These are phyloP conservation scores for Xestia sexstrigata DNA, from an alignment of 2,888 invertebrate genomes.

Conservation along the genomic window DNA sequence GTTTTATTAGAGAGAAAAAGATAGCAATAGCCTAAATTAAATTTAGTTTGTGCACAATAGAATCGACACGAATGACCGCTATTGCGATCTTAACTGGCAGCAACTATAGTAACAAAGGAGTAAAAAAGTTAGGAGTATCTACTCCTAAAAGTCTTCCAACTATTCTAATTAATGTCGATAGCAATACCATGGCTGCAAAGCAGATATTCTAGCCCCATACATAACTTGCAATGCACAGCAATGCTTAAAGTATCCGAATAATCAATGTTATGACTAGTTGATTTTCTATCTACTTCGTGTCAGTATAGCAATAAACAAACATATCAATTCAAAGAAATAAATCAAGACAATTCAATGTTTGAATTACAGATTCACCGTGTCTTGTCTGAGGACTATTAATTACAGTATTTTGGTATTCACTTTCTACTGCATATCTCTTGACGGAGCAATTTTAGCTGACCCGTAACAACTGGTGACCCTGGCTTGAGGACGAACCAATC, in stretches of 20 bases:
- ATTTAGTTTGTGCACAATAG: too few relatives aligned
- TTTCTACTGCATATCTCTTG: constrained; percentile 55
- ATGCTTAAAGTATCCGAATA: constrained; percentile 4
- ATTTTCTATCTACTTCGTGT: constrained; percentile 9
- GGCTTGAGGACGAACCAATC: constrained; percentile 31
- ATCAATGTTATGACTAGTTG: not conserved
- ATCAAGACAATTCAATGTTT: constrained; percentile 46
- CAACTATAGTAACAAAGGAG: not conserved
- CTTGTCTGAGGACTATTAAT: constrained; percentile 53
- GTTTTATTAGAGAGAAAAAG: too few relatives aligned
- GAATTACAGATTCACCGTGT: constrained; percentile 37
- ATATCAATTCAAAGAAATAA: constrained; percentile 42
- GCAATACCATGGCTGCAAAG: not conserved
- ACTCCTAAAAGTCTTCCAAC: not conserved
- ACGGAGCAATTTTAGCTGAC: constrained; percentile 46
- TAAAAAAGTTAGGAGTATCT: too few relatives aligned
- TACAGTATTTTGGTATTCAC: constrained; percentile 48
- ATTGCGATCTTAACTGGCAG: too few relatives aligned
- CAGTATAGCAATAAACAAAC: constrained; percentile 30
- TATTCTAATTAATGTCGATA: not conserved
- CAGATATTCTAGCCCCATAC: not conserved
- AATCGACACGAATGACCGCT: too few relatives aligned
- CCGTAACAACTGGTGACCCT: constrained; percentile 45
- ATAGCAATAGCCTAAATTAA: too few relatives aligned
- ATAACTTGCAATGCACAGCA: not conserved